A percentile compares a stretch with the other conserved stretches of the same genome.
Evolutionary conservation across 2,888 invertebrate genomes (phyloP).

Genomic region (Stenichneumon culpator): DNA sequence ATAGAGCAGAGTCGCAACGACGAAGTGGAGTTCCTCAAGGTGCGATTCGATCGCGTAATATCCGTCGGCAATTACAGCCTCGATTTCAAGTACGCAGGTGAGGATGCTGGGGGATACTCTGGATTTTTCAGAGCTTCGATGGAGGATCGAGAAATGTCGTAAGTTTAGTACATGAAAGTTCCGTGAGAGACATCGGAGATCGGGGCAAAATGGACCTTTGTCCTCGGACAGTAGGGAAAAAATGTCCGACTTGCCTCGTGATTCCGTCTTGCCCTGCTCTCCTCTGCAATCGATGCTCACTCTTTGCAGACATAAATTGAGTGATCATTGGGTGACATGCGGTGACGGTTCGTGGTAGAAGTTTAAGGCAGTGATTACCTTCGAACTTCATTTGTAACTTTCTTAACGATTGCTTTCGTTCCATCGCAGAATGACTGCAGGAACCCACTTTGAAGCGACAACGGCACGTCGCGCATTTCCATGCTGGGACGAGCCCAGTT

Average conservation of each 20-base stretch:
- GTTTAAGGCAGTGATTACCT: constrained; percentile 83
- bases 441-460: constrained; percentile 90
- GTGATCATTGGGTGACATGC: too few species aligned
- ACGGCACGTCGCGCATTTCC: constrained; percentile 90
- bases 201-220: too few species aligned
- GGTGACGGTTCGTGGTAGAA: too few species aligned
- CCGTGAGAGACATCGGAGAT: background rate
- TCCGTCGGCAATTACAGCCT: constrained; percentile 86
- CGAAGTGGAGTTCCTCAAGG: constrained; percentile 61
- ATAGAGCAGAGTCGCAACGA: constrained; percentile 58
- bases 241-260: too few species aligned
- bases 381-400: constrained; percentile 11
- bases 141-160: background rate
- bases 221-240: too few species aligned
- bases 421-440: constrained; percentile 87
- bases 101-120: constrained; percentile 87
- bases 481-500: constrained; percentile 91
- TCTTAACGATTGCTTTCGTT: constrained; percentile 49
- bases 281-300: too few species aligned
- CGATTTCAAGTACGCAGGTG: constrained; percentile 87
- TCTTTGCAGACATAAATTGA: too few species aligned
- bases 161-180: constrained; percentile 12
- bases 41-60: constrained; percentile 57
- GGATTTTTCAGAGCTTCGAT: constrained; percentile 90
- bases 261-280: too few species aligned